These are phyloP conservation scores for Cantharis nigra DNA, from an alignment of 2,888 invertebrate genomes.

Conservation along the genomic window DNA sequence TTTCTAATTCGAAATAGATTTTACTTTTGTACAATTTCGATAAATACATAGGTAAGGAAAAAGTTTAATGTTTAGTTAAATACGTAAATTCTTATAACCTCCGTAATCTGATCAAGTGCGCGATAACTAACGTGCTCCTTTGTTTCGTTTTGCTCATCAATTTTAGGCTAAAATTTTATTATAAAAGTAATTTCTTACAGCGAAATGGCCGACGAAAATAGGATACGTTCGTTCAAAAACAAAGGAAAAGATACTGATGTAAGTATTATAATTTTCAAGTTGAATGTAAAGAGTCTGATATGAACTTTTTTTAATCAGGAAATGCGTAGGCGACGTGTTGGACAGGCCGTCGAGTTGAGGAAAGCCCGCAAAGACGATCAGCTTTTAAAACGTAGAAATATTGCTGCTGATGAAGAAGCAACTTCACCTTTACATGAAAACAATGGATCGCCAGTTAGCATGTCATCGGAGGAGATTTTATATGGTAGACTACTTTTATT, in stretches of 20 bases:
- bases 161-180: not conserved
- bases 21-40: not conserved
- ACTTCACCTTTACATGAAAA: slow-evolving; percentile 59
- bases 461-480: slow-evolving; percentile 75
- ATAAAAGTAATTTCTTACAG: not conserved
- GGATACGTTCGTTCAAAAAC: slow-evolving; percentile 78
- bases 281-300: not conserved
- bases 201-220: slow-evolving; percentile 67
- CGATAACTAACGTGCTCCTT: not conserved
- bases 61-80: not conserved
- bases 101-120: not conserved
- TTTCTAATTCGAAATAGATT: not conserved
- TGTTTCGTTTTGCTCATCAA: not conserved
- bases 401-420: slow-evolving; percentile 64
- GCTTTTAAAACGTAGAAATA: slow-evolving; percentile 85
- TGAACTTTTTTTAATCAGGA: slow-evolving; percentile 61
- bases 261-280: slow-evolving; percentile 46
- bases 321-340: slow-evolving; percentile 85
- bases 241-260: slow-evolving; percentile 76
- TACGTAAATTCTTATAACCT: not conserved
- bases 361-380: slow-evolving; percentile 95
- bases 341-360: slow-evolving; percentile 87
- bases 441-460: slow-evolving; percentile 54
- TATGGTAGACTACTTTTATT: slow-evolving; percentile 54
- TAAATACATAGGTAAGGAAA: not conserved